Conservation (phyloP, 2,888 invertebrate genomes). For the Athrips mouffetella region DNA sequence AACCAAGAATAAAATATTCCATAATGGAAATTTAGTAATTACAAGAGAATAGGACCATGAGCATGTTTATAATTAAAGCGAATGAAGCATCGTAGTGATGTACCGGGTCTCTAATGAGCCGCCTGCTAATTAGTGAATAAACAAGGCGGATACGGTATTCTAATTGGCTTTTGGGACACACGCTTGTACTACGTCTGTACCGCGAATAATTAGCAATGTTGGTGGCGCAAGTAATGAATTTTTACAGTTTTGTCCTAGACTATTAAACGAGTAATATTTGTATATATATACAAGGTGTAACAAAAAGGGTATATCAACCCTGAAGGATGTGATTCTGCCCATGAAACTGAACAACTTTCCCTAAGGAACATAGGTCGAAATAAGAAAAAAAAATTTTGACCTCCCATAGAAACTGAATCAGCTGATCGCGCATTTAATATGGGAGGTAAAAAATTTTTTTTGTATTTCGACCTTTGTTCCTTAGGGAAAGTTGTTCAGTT, state of each 20-base stretch:
- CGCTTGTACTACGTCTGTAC: neutral
- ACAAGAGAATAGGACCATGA: slow-evolving; percentile 46
- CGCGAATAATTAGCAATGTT: neutral
- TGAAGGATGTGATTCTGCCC: no score
- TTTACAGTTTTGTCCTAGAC: neutral
- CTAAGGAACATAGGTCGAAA: no score
- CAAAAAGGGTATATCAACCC: no score
- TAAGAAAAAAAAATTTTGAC: no score
- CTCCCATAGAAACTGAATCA: no score
- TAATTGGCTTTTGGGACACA: slow-evolving; percentile 73
- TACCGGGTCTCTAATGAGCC: slow-evolving; percentile 70
- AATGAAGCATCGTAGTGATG: slow-evolving; percentile 63
- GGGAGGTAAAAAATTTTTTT: no score
- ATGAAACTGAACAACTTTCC: no score
- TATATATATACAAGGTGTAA: no score
- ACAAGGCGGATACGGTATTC: slow-evolving; percentile 71
- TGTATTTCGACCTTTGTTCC: no score
- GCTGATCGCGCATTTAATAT: no score
- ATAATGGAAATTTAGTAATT: slow-evolving; percentile 46
- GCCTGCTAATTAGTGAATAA: slow-evolving; percentile 75
- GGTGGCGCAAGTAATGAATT: neutral
- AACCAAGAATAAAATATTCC: neutral
- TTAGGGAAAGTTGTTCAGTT: no score
- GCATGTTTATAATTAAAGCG: slow-evolving; percentile 74
- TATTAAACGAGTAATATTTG: neutral